These are phyloP conservation scores for Diacarnus erythraeanus DNA, from an alignment of 37 sponge, comb jelly and placozoan species.

Conservation along the genomic window DNA sequence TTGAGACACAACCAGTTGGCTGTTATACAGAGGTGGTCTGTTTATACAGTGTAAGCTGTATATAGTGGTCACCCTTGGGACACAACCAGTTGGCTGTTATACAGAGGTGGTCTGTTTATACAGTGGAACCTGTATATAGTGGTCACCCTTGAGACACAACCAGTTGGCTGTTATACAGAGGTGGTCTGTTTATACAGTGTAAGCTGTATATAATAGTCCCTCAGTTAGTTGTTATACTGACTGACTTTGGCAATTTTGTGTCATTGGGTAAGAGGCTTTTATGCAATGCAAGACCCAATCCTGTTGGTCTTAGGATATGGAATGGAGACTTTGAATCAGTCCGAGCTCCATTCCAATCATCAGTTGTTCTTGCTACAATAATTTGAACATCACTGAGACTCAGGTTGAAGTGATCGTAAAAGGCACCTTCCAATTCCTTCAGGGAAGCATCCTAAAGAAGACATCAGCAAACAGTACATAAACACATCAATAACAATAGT, in stretches of 20 bases:
- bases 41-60: too few species aligned
- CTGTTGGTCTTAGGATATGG: slow-evolving; percentile 57
- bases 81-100: too few species aligned
- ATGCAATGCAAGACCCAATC: slow-evolving; percentile 49
- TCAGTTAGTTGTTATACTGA: background rate
- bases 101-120: too few species aligned
- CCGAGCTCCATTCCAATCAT: slow-evolving; percentile 54
- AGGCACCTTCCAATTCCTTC: slow-evolving; percentile 61
- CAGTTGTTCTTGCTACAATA: slow-evolving; percentile 40
- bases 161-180: too few species aligned
- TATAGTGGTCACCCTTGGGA: too few species aligned
- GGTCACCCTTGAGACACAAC: too few species aligned
- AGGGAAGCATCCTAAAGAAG: slow-evolving; percentile 48
- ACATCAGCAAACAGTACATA: too few species aligned
- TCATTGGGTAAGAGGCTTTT: slow-evolving; percentile 82
- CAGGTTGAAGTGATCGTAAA: slow-evolving; percentile 76
- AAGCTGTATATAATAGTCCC: background rate
- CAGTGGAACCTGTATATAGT: too few species aligned
- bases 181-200: background rate
- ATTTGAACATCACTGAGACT: slow-evolving; percentile 39
- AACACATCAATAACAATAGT: too few species aligned
- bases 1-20: too few species aligned
- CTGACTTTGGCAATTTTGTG: slow-evolving; percentile 53
- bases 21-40: too few species aligned
- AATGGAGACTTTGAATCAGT: slow-evolving; percentile 18